Evolutionary conservation across 2,797 vertebrate genomes (phyloP), one percentile per base, ranked within the genome.

Genomic region (Gobio occitaniae): DNA sequence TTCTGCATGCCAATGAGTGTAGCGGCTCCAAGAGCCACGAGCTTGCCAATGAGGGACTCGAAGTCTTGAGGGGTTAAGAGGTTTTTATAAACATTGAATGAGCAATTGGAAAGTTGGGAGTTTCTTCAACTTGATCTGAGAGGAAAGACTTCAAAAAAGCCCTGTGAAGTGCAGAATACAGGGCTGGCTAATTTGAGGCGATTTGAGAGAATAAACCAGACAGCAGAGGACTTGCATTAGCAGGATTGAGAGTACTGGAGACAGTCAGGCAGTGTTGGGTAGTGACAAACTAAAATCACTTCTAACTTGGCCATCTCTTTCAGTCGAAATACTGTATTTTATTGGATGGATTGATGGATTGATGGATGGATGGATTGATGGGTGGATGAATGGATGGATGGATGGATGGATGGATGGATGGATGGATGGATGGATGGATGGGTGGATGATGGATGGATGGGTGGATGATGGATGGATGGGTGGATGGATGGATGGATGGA

Each of bases 1-100:
- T 77, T 82, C 84, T 66, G 84, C 83, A 86, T 87, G 78, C 82
- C 66, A 85, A 69, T 84, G 74, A 88, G 71, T 68, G 65, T 77
- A 83, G n/a, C 56, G 25, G 41, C 25, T 59, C 76, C 66, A 77
- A 88, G 84, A 74, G 25, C 47, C 52, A 41, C 19, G 9, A 65
- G 48, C 59, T 69, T 83, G 79, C 85, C 86, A 85, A 75, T 63
- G 61, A 85, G 17, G 54, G 56, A 72, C 68, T 71, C 80, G 25
- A 68, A 84, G 78, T 71, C 36, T 78, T 82, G 29, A 78, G 66
- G 59, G 83, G 83, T 72, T 59, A 75, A 72, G 36, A 70, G 79
- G 80, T 76, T 72, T 74, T 83, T 66, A 66, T 77, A 69, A 86
- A 76, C 72, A 74, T 70, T 69, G 75, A 79, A 80, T 1, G 25